phyloP scores from a whole-genome alignment of 2,113 vertebrate genomes.

The Puntigrus tetrazona region DNA sequence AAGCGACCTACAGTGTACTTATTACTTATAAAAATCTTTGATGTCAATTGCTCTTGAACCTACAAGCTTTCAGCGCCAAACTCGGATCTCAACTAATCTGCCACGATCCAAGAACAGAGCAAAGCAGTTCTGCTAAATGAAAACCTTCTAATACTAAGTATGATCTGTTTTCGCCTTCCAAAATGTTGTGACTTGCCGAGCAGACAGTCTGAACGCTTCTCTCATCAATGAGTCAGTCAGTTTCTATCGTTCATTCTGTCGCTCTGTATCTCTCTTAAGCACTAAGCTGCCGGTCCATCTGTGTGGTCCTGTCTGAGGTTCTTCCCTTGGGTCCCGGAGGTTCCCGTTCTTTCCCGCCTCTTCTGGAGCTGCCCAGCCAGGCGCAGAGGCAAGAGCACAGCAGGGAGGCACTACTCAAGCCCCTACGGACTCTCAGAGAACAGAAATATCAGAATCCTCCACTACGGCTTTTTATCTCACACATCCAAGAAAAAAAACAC shows the following conservation, averaged over 20 bases:
- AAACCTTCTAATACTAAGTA: not conserved
- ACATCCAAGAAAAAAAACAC: not conserved
- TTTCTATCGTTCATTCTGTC: not conserved
- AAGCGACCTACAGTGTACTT: not conserved
- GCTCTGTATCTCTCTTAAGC: conserved; percentile 5
- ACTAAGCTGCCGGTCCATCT: conserved; percentile 6
- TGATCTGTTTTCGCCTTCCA: not conserved
- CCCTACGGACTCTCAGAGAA: conserved; percentile 40
- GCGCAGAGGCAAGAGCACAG: conserved; percentile 38
- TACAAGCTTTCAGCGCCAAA: not conserved
- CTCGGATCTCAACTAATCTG: not conserved
- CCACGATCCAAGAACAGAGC: not conserved
- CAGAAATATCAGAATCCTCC: conserved; percentile 32
- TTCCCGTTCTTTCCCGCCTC: conserved; percentile 13
- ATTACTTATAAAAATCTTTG: not conserved
- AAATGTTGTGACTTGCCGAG: not conserved
- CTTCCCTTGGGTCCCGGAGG: conserved; percentile 44
- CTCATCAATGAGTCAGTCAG: conserved; percentile 5
- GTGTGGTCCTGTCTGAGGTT: conserved; percentile 41
- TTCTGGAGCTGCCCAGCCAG: conserved; percentile 53
- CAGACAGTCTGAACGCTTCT: not conserved
- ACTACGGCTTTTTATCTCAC: conserved; percentile 30
- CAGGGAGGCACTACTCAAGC: conserved; percentile 28
- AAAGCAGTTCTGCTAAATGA: not conserved
- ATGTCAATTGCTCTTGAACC: not conserved